Conservation (phyloP, 2,797 vertebrate genomes). For the Masticophis lateralis region DNA sequence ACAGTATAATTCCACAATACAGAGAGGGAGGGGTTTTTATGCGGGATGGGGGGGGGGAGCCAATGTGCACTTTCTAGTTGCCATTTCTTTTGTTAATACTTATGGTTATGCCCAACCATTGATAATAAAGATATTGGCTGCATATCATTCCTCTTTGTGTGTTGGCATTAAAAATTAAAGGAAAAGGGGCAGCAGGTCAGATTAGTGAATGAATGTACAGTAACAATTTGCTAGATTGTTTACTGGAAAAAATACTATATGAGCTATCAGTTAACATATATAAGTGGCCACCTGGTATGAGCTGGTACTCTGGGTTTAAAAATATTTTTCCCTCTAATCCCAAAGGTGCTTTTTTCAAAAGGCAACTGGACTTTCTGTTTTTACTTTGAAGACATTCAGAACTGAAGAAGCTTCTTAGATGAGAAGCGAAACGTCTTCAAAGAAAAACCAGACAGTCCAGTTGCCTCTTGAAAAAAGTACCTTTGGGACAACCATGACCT, state of each 20-base stretch:
- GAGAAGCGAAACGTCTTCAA: too few relatives aligned
- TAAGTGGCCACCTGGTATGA: neutral
- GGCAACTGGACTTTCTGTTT: too few relatives aligned
- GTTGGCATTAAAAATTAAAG: neutral
- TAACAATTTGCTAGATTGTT: neutral
- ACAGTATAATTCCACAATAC: neutral
- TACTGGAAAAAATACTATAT: neutral
- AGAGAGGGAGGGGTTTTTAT: neutral
- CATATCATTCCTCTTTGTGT: neutral
- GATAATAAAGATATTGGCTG: neutral
- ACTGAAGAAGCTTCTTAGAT: too few relatives aligned
- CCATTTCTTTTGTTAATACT: neutral
- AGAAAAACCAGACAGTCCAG: too few relatives aligned
- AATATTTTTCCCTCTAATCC: neutral
- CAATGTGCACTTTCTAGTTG: neutral
- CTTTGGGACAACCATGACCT: too few relatives aligned
- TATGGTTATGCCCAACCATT: neutral
- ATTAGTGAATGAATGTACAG: neutral
- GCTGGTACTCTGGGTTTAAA: neutral
- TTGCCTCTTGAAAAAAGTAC: too few relatives aligned
- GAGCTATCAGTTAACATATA: neutral
- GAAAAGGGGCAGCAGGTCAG: neutral
- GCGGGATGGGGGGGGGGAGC: accelerated
- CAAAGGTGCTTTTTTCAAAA: too few relatives aligned
- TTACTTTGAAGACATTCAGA: too few relatives aligned